Evolutionary conservation across 2,797 vertebrate species (phyloP), one percentile per base, ranked within the genome.

Genomic region (Xenopus petersii): DNA sequence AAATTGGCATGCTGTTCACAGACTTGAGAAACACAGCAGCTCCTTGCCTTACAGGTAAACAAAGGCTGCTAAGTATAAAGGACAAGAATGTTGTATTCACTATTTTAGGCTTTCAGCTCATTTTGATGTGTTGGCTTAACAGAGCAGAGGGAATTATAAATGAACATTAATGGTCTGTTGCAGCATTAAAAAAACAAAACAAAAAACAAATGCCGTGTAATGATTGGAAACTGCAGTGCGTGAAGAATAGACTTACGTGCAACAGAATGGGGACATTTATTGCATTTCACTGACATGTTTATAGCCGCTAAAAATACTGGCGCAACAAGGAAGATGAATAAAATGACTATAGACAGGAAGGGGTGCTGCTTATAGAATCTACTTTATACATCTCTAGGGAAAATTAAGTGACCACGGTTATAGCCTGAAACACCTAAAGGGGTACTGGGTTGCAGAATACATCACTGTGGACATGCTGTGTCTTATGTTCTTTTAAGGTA

Each of bases 71-170:
- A 30, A 30, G 26, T 33, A 15, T 48, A 64, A 62, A 36, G 65
- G 13, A 46, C 17, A 48, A 24, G 21, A 58, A n/a, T 58, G 56
- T 64, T 48, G 51, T 12, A 36, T 48, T 17, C 67, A 48, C 64
- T 73, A 73, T 68, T 72, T 77, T 73, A 64, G 59, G 70, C 68
- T 49, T 68, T 56, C 21, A 68, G 56, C 65, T 68, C 63, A 48
- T 56, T 72, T 77, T 77, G 64, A 71, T 46, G 56, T 72, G 70
- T 72, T 67, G 64, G 65, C 59, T 73, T 60, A 54, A 16, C 15
- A 62, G 33, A 15, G 12, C 47, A 15, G 58, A 62, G 64, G 64
- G 69, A 67, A 12, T 12, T 76, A 30, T 71, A 76, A 67, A 70
- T 72, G 64, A 66, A 64, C 47, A 62, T 9, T 72, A 67, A 77